Evolutionary conservation across 2,797 vertebrate genomes (phyloP).

Genomic region (Acrossocheilus fasciatus): DNA sequence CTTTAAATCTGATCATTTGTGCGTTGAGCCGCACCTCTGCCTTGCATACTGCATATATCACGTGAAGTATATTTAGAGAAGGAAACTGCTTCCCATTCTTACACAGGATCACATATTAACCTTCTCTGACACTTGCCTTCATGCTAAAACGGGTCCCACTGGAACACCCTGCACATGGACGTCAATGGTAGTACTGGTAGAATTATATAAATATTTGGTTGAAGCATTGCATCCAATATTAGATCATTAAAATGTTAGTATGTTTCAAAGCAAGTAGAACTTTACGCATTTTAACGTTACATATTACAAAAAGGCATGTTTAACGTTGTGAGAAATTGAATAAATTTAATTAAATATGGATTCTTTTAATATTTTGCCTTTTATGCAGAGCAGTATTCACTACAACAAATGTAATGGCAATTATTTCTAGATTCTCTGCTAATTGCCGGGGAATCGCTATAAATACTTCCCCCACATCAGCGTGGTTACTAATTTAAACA

Average conservation of each 20-base stretch:
- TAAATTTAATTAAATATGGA: not conserved
- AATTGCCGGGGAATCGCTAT: not conserved
- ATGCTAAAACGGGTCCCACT: conserved; percentile 23
- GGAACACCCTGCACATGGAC: conserved; percentile 17
- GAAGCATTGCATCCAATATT: not conserved
- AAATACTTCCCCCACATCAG: conserved; percentile 9
- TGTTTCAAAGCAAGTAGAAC: not conserved
- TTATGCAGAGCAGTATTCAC: not conserved
- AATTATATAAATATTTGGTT: not conserved
- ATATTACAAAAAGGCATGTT: not conserved
- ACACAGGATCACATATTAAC: conserved; percentile 40
- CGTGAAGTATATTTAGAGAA: conserved; percentile 76
- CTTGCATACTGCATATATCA: conserved; percentile 70
- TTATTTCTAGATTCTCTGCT: conserved; percentile 10
- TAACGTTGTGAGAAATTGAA: not conserved
- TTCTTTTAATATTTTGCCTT: not conserved
- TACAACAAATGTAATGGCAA: not conserved
- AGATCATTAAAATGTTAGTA: not conserved
- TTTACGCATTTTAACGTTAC: not conserved
- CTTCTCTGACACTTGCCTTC: conserved; percentile 16
- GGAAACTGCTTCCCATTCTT: conserved; percentile 60
- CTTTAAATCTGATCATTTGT: conserved; percentile 70
- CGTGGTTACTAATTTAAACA: conserved; percentile 4
- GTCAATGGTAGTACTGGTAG: not conserved
- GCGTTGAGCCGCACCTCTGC: conserved; percentile 75